Base-by-base conservation (phyloP, 2,113 vertebrate genomes). In the Heliornis fulica region DNA sequence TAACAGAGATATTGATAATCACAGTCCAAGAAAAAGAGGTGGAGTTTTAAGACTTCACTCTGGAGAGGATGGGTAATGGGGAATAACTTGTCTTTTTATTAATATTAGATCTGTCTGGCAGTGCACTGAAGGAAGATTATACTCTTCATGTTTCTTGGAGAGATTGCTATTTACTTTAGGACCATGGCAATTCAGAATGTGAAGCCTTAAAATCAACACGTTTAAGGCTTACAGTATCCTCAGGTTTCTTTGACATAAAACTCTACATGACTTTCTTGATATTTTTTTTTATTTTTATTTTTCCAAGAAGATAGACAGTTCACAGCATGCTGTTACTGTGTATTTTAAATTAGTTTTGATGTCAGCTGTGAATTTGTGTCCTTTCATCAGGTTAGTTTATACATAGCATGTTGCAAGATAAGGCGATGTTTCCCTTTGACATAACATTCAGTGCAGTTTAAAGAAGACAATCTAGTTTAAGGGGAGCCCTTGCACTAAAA, bases 11-110 rank as follows among this genome's bases (percentile, higher is more conserved):
- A 29, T 3, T 54, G 34, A 54, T 32, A 51, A 70, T n/a, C 74
- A 51, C 28, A 90, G 9, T 10, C 5, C 38, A 46, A 56, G 45
- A 53, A 69, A 83, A 87, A 69, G 13, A 76, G 12, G 4, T 1
- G 1, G 26, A 40, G 29, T 10, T 69, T 57, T 28, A 69, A 25
- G 11, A 10, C 21, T 43, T 18, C 3, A 4, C 60, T 91, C 36
- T 1, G 0, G 1, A 36, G 13, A n/a, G 8, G 2, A 9, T 23
- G 1, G 23, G 4, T 5, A 64, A 46, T 75, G 59, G 10, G 9
- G 8, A 71, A 36, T 59, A 5, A 25, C 4, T 56, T 76, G 17
- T 29, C 5, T 64, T 60, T 80, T 84, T 79, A 22, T 32, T 77
- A 59, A 46, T 25, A 9, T 36, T 71, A 14, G 5, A 15, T 84